Base-by-base conservation (phyloP, 2,888 invertebrate species). In the Drosophila austrosaltans region DNA sequence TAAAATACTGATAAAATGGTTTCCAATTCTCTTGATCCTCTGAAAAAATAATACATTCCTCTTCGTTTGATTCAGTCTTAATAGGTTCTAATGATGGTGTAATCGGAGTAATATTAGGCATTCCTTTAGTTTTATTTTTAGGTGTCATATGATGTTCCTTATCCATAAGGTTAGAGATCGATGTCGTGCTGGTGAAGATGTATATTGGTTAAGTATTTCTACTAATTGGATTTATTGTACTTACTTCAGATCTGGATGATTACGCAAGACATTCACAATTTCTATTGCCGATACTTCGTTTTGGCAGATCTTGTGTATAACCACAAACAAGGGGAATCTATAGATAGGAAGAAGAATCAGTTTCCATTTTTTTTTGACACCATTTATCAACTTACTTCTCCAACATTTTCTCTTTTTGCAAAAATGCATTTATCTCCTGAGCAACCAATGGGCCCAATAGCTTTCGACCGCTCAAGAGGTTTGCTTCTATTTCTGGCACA, bases 401-500 rank as follows among this genome's bases (percentile, higher is more conserved):
- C 91, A 97, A 96, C 95, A 97, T 96, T 67, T 94, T 94, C 91
- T 96, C 96, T 76, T 94, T 94, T 89, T 96, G 96, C 69, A 99
- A 94, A 97, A 98, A 98, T 81, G 95, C 95, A 92, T 97, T 97
- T 8, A 99, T 98, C 93, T 99, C 98, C 88, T 96, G 96, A 1
- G 99, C 99, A 3, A 99, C 98, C 89, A 96, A 96, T 0, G 99
- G 99, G 1, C 99, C 99, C 91, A 99, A 99, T 53, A 99, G 94
- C 89, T 98, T 98, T 93, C 99, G 99, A 2, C 99, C 99, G 91
- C 98, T 98, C 30, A 99, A 93, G 95, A 99, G 95, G 92, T 98
- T 98, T 66, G 95, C 94, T 92, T 99, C 99, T 40, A 99, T 93
- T 87, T 96, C 95, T 85, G 95, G 96, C 84, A 99, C 96, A 0